Percentiles rank a stretch among this genome's conserved stretches.
phyloP scores from a whole-genome alignment of 2,797 vertebrate species.

The Chloroceryle amazona region DNA sequence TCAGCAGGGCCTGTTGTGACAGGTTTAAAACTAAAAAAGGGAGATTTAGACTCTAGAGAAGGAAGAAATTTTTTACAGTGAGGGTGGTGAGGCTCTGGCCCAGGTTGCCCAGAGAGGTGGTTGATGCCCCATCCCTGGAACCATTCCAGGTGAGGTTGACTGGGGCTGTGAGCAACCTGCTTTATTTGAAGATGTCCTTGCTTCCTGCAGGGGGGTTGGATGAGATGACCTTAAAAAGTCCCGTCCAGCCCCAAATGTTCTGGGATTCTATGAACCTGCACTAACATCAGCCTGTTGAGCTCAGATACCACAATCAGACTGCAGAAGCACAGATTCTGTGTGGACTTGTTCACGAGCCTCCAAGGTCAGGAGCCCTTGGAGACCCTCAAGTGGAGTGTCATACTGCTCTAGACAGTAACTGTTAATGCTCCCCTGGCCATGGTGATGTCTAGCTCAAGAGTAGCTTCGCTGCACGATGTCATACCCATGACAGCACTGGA shows the following conservation, averaged over 20 bases:
- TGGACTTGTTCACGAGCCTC: neutral
- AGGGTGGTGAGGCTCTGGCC: neutral
- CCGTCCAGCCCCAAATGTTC: neutral
- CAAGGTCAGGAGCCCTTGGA: neutral
- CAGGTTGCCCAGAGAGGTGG: neutral
- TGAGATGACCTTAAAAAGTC: neutral
- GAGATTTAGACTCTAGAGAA: neutral
- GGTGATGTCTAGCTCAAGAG: neutral
- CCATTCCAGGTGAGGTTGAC: neutral
- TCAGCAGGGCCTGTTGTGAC: neutral
- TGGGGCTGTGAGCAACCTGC: neutral
- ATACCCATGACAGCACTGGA: neutral
- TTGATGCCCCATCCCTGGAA: neutral
- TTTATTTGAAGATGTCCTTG: neutral
- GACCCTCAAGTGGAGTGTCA: neutral
- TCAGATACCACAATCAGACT: neutral
- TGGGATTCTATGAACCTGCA: neutral
- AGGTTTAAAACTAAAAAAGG: neutral
- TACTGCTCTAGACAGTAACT: neutral
- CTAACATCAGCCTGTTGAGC: neutral
- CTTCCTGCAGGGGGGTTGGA: neutral
- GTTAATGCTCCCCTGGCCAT: neutral
- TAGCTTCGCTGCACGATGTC: rapidly evolving
- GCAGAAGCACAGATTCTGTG: neutral
- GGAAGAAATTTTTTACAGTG: neutral